phyloP scores from a whole-genome alignment of 2,888 invertebrate genomes.

The Leucophora obtusa region DNA sequence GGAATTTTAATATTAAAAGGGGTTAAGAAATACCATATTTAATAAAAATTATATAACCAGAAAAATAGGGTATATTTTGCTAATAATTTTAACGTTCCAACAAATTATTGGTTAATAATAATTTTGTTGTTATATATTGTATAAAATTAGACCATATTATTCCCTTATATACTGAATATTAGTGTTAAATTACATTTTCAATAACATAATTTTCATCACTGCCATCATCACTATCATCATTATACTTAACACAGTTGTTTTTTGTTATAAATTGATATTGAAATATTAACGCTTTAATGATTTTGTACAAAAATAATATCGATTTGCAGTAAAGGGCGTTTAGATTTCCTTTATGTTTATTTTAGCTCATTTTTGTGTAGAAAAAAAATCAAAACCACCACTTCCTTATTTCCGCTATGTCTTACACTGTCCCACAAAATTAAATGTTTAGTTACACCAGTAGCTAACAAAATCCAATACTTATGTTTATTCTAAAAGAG shows the following conservation, averaged over 20 bases:
- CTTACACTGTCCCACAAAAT: too few relatives aligned
- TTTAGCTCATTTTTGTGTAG: too few relatives aligned
- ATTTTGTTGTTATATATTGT: neutral
- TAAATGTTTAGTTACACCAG: too few relatives aligned
- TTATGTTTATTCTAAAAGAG: too few relatives aligned
- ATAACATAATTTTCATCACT: neutral
- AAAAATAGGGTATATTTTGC: neutral
- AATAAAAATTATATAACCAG: neutral
- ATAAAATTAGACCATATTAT: neutral
- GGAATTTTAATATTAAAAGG: neutral
- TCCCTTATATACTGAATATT: neutral
- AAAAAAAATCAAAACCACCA: too few relatives aligned
- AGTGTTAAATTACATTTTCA: neutral
- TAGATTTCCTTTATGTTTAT: slow-evolving; percentile 1
- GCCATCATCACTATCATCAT: neutral
- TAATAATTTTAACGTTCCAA: neutral
- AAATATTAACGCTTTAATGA: slow-evolving; percentile 57
- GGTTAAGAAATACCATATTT: neutral
- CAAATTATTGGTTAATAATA: neutral
- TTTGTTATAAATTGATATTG: slow-evolving; percentile 30
- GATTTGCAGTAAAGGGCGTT: slow-evolving; percentile 34
- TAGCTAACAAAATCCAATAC: too few relatives aligned
- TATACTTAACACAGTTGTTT: slow-evolving; percentile 1
- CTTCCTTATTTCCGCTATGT: too few relatives aligned
- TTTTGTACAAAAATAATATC: slow-evolving; percentile 33